A percentile compares a stretch with the other conserved stretches of the same genome.
Evolutionary conservation across 2,888 invertebrate genomes (phyloP).

Genomic region (Entomobrya proxima): DNA sequence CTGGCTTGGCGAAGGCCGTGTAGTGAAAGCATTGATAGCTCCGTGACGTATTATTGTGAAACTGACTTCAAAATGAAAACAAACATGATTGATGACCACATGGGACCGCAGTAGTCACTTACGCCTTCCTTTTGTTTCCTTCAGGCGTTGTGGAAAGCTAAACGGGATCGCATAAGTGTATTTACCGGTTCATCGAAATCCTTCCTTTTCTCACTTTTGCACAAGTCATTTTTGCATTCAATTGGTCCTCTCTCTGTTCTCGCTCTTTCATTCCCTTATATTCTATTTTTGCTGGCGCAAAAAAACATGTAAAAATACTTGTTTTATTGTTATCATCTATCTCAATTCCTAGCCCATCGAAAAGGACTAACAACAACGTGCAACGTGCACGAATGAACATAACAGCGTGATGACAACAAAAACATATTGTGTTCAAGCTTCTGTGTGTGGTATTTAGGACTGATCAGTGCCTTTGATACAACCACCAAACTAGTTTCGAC

Average conservation of each 20-base stretch:
- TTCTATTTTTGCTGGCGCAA: not conserved
- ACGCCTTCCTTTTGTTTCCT: conserved; percentile 53
- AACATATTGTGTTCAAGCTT: conserved; percentile 7
- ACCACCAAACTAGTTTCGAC: not conserved
- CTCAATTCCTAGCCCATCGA: conserved; percentile 30
- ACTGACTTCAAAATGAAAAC: conserved; percentile 65
- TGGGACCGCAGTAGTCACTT: conserved; percentile 62
- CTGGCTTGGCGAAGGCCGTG: not conserved
- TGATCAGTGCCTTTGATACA: conserved; percentile 18
- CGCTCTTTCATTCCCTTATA: not conserved
- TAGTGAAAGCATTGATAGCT: conserved; percentile 55
- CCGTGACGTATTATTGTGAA: conserved; percentile 61
- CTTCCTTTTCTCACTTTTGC: conserved; percentile 14
- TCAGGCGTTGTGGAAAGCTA: conserved; percentile 7
- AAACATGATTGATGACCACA: conserved; percentile 67
- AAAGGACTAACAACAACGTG: not conserved
- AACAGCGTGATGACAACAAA: not conserved
- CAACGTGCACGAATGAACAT: conserved; percentile 6
- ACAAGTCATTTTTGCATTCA: conserved; percentile 42
- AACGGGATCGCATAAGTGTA: conserved; percentile 32
- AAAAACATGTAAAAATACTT: conserved; percentile 17
- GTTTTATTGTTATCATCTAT: conserved; percentile 49
- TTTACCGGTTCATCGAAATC: conserved; percentile 58
- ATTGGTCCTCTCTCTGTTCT: not conserved
- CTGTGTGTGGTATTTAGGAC: conserved; percentile 6